Evolutionary conservation across 1,140 invertebrate species (phyloP).

Genomic region (Eueides isabella): DNA sequence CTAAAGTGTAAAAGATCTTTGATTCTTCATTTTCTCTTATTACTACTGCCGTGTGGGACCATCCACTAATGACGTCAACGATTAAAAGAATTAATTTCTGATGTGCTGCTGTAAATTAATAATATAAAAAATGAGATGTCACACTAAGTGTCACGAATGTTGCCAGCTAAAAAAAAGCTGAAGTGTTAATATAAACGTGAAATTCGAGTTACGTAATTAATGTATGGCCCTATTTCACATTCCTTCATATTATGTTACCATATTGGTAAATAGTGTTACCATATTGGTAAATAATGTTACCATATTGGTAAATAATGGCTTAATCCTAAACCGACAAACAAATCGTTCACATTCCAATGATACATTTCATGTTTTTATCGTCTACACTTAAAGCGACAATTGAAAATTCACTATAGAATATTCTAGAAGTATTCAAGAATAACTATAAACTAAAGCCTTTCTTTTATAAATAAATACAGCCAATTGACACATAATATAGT

Average conservation of each 20-base stretch:
- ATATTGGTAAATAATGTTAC: background rate
- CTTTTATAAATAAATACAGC: background rate
- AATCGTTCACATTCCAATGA: background rate
- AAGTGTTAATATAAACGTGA: too few species aligned
- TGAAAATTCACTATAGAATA: background rate
- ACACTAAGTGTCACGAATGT: too few species aligned
- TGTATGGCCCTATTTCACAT: background rate
- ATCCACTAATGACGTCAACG: too few species aligned
- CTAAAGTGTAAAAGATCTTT: conserved; percentile 12
- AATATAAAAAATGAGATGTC: too few species aligned
- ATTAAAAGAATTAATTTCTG: too few species aligned
- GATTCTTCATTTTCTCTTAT: conserved; percentile 1
- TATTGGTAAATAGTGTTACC: background rate
- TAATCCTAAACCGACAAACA: background rate
- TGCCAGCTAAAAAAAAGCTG: too few species aligned
- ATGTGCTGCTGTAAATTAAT: too few species aligned
- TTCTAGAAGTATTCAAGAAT: background rate
- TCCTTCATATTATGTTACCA: background rate
- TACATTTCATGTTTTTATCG: background rate
- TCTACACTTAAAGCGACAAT: background rate
- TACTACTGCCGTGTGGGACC: background rate
- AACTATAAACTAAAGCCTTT: background rate
- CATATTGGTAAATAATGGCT: background rate
- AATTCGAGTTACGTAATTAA: too few species aligned
- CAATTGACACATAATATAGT: background rate